Conservation (phyloP, 2,797 vertebrate genomes). For the Lacerta viridis region DNA sequence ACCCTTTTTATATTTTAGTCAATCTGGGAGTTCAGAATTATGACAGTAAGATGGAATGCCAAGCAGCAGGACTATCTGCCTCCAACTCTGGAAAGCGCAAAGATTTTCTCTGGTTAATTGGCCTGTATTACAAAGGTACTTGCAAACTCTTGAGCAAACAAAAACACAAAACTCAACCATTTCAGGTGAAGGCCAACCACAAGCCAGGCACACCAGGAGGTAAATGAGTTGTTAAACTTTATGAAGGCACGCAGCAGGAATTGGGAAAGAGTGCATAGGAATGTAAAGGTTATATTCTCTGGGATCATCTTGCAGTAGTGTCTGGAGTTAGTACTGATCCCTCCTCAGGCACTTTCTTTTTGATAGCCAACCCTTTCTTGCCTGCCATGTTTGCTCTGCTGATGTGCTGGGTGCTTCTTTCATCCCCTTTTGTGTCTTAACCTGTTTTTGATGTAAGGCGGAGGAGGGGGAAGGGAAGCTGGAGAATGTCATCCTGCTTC, state of each 20-base stretch:
- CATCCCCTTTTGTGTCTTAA: constrained; percentile 29
- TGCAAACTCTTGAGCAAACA: not conserved
- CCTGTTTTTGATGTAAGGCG: constrained; percentile 24
- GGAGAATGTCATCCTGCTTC: constrained; percentile 34
- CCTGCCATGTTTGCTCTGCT: not conserved
- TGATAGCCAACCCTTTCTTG: rapidly evolving
- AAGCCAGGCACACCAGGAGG: not conserved
- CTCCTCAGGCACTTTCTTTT: rapidly evolving
- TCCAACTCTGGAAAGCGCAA: not conserved
- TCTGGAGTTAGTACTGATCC: not conserved
- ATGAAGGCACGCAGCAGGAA: not conserved
- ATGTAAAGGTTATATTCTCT: constrained; percentile 9
- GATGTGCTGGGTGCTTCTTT: constrained; percentile 33
- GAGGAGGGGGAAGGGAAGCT: constrained; percentile 28
- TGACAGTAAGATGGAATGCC: not conserved
- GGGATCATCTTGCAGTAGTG: not conserved
- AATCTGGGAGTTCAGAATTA: not conserved
- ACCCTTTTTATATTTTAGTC: not conserved
- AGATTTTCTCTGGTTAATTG: not conserved
- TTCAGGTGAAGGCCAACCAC: not conserved
- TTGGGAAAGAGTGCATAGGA: not conserved
- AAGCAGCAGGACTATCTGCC: not conserved
- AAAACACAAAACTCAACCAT: not conserved
- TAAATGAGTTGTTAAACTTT: constrained; percentile 31
- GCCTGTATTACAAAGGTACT: not conserved